Conservation (phyloP, 2,113 vertebrate species). For the Lampris incognitus region DNA sequence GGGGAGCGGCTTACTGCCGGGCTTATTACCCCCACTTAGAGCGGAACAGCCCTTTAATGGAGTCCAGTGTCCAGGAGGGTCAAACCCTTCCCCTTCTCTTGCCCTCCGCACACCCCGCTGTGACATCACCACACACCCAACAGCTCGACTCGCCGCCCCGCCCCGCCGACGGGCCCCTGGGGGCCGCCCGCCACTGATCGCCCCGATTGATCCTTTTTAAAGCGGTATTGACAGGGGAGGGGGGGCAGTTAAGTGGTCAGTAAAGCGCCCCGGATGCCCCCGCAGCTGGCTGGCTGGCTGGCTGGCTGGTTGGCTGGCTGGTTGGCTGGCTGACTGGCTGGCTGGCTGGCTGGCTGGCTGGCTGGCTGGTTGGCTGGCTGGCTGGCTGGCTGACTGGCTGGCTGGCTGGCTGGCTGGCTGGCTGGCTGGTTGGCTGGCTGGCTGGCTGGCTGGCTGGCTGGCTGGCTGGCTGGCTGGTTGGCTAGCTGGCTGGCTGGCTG, state of each 20-base stretch:
- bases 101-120: conserved; percentile 9
- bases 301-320: no score
- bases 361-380: no score
- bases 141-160: conserved; percentile 57
- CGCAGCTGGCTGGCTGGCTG: not conserved
- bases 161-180: conserved; percentile 21
- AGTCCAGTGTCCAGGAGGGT: conserved; percentile 55
- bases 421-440: no score
- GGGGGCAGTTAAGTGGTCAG: conserved; percentile 65
- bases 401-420: no score
- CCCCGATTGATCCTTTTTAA: conserved; percentile 73
- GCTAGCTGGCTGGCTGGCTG: no score
- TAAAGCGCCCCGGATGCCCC: conserved; percentile 41
- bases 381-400: no score
- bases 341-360: no score
- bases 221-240: conserved; percentile 67
- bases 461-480: no score
- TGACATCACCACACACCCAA: conserved; percentile 65
- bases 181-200: conserved; percentile 56
- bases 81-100: conserved; percentile 26
- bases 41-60: conserved; percentile 62
- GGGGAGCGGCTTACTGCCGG: conserved; percentile 33
- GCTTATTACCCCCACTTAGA: conserved; percentile 53
- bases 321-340: no score
- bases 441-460: no score